Evolutionary conservation across 2,797 vertebrate species (phyloP), one percentile per base, ranked within the genome.

Genomic region (Australoheros facetus): DNA sequence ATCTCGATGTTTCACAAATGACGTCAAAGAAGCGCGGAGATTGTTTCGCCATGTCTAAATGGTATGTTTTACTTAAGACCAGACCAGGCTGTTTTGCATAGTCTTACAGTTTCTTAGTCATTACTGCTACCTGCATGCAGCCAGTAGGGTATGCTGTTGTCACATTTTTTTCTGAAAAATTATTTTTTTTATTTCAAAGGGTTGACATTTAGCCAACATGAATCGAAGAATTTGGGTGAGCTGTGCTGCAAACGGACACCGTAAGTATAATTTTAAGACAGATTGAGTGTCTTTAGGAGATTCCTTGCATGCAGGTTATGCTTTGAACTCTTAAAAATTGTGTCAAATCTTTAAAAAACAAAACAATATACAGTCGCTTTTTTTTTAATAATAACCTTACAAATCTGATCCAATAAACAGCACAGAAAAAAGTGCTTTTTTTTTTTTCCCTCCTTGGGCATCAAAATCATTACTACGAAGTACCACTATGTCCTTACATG

Each of bases 121-220:
- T 81, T 70, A 66, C 80, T 80, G 87, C 72, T 8, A 56, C 30
- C 79, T 74, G 62, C 21, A 16, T 73, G 26, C 64, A 28, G 54
- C 88, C 93, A 94, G 85, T 92, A 93, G 94, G 90, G 87, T 71
- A 91, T 93, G 93, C 91, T 95, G 78, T 87, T 92, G 28, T 75
- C 57, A 58, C 69, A 23, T 19, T 57, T 80, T 7, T 59, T 28
- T 81, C 73, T 87, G 11, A 92, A 75, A 74, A 3, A 45, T 78
- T 45, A 54, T 74, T 86, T 89, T 85, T 78, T 83, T 13, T 88
- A 2, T 92, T 91, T 93, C 81, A 45, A 89, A 94, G 94, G 93
- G 79, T 73, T 88, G 71, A 80, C 69, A 28, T 75, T 71, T 73
- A 80, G 66, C 73, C 55, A 45, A 19, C 6, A 3, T 16, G 37